Percentiles rank a stretch among this genome's conserved stretches.
Evolutionary conservation across 1,140 invertebrate genomes (phyloP).

Genomic region (Apis dorsata): DNA sequence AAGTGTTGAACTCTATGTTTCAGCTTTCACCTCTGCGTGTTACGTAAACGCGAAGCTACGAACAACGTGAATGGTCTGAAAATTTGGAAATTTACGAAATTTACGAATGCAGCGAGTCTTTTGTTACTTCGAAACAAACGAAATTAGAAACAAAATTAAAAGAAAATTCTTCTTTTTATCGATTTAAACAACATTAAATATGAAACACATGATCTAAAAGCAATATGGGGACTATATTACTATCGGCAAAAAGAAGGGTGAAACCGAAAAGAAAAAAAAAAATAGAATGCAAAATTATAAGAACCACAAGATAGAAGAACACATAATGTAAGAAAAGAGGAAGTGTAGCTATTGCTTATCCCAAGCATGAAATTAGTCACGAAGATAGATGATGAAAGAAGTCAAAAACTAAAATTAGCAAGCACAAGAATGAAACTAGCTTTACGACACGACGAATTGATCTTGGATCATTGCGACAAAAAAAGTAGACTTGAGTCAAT

Average conservation of each 20-base stretch:
- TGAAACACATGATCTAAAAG: not conserved
- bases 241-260: too few species aligned
- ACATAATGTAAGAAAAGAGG: not conserved
- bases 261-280: not conserved
- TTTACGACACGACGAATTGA: not conserved
- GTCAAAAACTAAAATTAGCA: not conserved
- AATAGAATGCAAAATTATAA: not conserved
- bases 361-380: not conserved
- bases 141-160: not conserved
- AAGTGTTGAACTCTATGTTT: not conserved
- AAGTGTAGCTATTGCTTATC: not conserved
- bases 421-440: not conserved
- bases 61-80: not conserved
- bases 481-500: not conserved
- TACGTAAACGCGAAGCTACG: constrained; percentile 23
- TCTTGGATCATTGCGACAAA: not conserved
- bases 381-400: not conserved
- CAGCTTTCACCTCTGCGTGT: constrained; percentile 37
- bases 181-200: not conserved
- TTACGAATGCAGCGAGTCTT: not conserved
- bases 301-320: not conserved
- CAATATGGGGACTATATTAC: too few species aligned
- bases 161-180: too few species aligned
- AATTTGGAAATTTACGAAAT: constrained; percentile 8
- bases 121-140: too few species aligned